These are phyloP conservation scores for Crossaster papposus DNA, from an alignment of 53 echinoderm and acorn worm species.

Conservation along the genomic window DNA sequence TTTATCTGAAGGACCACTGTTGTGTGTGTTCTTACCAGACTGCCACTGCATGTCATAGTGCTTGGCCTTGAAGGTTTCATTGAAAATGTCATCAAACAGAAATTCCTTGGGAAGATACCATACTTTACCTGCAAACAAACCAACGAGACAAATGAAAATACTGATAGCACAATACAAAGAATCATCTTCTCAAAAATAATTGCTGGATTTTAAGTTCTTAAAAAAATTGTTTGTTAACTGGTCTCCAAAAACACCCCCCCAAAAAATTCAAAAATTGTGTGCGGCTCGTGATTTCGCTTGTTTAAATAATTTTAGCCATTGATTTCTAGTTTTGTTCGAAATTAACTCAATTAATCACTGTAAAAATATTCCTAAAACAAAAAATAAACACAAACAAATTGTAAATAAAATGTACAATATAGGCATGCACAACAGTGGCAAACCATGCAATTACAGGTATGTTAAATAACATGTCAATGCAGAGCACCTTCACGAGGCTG, in stretches of 20 bases:
- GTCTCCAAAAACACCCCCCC: too few relatives aligned
- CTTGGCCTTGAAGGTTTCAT: slow-evolving; percentile 66
- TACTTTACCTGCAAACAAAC: slow-evolving; percentile 46
- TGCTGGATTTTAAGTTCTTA: too few relatives aligned
- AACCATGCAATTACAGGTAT: neutral
- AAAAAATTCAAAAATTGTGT: too few relatives aligned
- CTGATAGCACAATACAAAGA: too few relatives aligned
- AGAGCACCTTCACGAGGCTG: neutral
- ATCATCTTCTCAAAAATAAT: too few relatives aligned
- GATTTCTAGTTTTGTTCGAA: too few relatives aligned
- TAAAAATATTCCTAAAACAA: neutral
- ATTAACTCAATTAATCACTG: too few relatives aligned
- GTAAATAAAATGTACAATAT: neutral
- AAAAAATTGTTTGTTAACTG: too few relatives aligned
- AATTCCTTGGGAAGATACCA: slow-evolving; percentile 56
- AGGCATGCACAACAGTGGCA: neutral
- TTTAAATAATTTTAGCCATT: too few relatives aligned
- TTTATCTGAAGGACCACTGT: too few relatives aligned
- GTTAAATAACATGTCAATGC: neutral
- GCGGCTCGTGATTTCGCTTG: too few relatives aligned
- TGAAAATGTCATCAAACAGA: slow-evolving; percentile 84
- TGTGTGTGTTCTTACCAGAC: slow-evolving; percentile 55
- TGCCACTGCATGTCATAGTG: slow-evolving; percentile 72
- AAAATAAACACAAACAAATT: neutral
- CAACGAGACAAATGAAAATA: neutral